These are phyloP conservation scores for Pseudopleuronectes americanus DNA, from an alignment of 2,797 vertebrate genomes.

Conservation along the genomic window DNA sequence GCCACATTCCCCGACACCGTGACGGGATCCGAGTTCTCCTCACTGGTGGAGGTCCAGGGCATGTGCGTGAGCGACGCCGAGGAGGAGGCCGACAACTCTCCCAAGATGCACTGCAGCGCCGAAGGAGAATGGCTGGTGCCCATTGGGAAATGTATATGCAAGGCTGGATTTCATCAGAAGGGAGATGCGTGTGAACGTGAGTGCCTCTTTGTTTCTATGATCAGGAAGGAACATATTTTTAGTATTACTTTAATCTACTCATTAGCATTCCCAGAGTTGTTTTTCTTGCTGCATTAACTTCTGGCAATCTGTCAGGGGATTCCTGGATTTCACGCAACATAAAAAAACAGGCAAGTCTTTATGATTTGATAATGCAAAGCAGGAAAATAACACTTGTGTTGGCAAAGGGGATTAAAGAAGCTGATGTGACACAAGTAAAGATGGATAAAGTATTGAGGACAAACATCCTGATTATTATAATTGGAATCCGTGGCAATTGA, in stretches of 20 bases:
- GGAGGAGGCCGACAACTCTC: conserved; percentile 97
- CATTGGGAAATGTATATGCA: conserved; percentile 99
- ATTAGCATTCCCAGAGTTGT: conserved; percentile 13
- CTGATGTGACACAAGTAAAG: conserved; percentile 63
- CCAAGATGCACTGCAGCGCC: conserved; percentile 99
- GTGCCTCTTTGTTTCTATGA: conserved; percentile 65
- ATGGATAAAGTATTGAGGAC: conserved; percentile 58
- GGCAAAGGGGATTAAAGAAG: conserved; percentile 57
- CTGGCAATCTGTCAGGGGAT: neutral
- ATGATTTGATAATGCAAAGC: conserved; percentile 61
- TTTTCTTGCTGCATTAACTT: conserved; percentile 22
- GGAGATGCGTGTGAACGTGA: conserved; percentile 98
- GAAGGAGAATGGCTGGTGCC: conserved; percentile 99
- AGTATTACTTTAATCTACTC: neutral
- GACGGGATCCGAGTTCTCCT: conserved; percentile 98
- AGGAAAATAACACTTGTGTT: conserved; percentile 50
- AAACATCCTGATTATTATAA: conserved; percentile 59
- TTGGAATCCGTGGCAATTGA: conserved; percentile 81
- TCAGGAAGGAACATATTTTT: conserved; percentile 4
- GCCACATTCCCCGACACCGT: conserved; percentile 98
- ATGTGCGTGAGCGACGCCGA: conserved; percentile 94
- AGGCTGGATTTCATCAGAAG: conserved; percentile 98
- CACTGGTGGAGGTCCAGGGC: conserved; percentile 97
- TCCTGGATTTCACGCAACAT: conserved; percentile 19
- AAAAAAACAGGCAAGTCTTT: conserved; percentile 23